Conservation (phyloP, 2,113 vertebrate species). For the Urocitellus parryii region DNA sequence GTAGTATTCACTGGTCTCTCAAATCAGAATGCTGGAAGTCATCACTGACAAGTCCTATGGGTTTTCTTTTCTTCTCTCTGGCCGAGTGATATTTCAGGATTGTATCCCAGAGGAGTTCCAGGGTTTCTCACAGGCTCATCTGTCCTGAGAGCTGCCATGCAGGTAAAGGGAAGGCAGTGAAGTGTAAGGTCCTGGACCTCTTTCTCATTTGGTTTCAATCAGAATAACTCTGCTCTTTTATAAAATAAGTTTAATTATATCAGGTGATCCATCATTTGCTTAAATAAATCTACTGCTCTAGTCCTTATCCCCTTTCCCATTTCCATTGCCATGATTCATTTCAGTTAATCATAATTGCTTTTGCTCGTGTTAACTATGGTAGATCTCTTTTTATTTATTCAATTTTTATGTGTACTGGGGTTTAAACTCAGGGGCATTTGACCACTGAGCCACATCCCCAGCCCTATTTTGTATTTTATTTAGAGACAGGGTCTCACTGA, state of each 20-base stretch:
- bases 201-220: neutral
- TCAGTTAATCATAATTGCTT: neutral
- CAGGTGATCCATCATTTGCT: neutral
- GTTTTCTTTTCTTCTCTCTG: neutral
- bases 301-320: neutral
- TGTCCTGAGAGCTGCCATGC: neutral
- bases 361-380: neutral
- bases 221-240: neutral
- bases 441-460: too few species aligned
- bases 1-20: neutral
- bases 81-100: neutral
- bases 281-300: neutral
- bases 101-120: neutral
- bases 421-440: too few species aligned
- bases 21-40: neutral
- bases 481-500: too few species aligned
- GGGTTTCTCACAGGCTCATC: neutral
- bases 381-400: neutral
- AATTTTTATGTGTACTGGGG: too few species aligned
- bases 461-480: too few species aligned
- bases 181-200: neutral
- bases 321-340: neutral
- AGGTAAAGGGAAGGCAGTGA: neutral
- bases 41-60: neutral
- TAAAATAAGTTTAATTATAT: conserved; percentile 2